These are phyloP conservation scores for Aphodius granarius DNA, from an alignment of 2,888 invertebrate genomes.

Conservation along the genomic window DNA sequence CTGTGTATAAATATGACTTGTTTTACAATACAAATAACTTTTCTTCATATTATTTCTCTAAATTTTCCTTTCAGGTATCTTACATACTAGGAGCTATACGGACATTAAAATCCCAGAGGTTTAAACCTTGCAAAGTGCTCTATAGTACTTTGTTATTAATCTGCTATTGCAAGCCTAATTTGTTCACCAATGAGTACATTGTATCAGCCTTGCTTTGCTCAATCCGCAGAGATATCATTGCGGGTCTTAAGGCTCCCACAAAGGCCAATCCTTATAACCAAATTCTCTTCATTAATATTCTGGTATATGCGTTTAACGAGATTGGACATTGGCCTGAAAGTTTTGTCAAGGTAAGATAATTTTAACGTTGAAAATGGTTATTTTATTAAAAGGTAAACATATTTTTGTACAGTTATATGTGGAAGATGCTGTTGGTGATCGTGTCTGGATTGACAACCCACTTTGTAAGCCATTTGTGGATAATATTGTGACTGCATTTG, in stretches of 20 bases:
- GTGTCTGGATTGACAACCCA: conserved; percentile 91
- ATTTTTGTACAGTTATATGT: conserved; percentile 73
- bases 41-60: conserved; percentile 24
- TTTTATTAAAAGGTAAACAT: not conserved
- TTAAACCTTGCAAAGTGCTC: conserved; percentile 80
- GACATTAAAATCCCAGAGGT: conserved; percentile 72
- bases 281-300: conserved; percentile 80
- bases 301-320: conserved; percentile 80
- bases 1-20: no score
- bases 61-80: conserved; percentile 58
- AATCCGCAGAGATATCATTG: conserved; percentile 72
- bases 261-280: conserved; percentile 81
- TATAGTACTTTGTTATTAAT: conserved; percentile 79
- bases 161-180: conserved; percentile 75
- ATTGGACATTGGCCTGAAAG: conserved; percentile 88
- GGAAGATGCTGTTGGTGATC: conserved; percentile 91
- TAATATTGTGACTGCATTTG: conserved; percentile 85
- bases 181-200: conserved; percentile 76
- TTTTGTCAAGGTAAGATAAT: conserved; percentile 73
- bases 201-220: conserved; percentile 79
- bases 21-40: no score
- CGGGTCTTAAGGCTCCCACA: conserved; percentile 66
- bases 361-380: not conserved
- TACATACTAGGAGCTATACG: conserved; percentile 89
- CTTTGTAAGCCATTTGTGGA: conserved; percentile 90